These are phyloP conservation scores for Eledona agricola DNA, from an alignment of 2,888 invertebrate species.

Conservation along the genomic window DNA sequence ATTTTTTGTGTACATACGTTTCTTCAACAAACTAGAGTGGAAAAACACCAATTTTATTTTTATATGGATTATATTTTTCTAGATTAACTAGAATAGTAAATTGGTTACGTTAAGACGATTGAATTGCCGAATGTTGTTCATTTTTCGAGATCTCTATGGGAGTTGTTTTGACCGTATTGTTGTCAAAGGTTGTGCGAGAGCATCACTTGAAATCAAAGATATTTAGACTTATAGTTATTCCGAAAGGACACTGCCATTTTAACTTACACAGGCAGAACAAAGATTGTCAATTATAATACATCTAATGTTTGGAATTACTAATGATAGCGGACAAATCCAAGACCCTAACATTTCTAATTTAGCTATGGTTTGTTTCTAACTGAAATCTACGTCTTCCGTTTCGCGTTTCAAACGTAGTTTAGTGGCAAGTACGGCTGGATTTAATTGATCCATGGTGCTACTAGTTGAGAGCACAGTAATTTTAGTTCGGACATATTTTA, in stretches of 20 bases:
- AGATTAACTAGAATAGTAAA: constrained; percentile 34
- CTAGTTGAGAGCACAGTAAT: constrained; percentile 19
- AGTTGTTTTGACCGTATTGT: constrained; percentile 16
- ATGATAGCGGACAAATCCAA: too few species aligned
- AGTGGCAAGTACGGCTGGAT: constrained; percentile 17
- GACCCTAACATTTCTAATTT: too few species aligned
- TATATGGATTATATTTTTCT: constrained; percentile 57
- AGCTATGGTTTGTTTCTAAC: too few species aligned
- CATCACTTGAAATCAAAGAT: constrained; percentile 29
- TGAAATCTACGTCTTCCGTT: constrained; percentile 12
- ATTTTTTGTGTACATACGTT: constrained; percentile 41
- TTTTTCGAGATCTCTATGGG: constrained; percentile 35
- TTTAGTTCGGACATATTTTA: constrained; percentile 29
- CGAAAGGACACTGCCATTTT: constrained; percentile 38
- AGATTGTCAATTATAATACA: constrained; percentile 27
- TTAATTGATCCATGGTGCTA: constrained; percentile 28
- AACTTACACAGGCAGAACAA: constrained; percentile 28
- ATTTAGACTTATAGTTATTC: constrained; percentile 25
- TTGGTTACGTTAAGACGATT: constrained; percentile 10
- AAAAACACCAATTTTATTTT: constrained; percentile 58
- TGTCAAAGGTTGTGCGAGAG: constrained; percentile 22
- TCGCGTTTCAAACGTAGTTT: constrained; percentile 12
- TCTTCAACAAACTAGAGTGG: constrained; percentile 44
- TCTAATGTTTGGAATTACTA: constrained; percentile 22
- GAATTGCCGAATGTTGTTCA: constrained; percentile 38